Conservation (phyloP, 2,888 invertebrate species). For the Eupithecia subfuscata region DNA sequence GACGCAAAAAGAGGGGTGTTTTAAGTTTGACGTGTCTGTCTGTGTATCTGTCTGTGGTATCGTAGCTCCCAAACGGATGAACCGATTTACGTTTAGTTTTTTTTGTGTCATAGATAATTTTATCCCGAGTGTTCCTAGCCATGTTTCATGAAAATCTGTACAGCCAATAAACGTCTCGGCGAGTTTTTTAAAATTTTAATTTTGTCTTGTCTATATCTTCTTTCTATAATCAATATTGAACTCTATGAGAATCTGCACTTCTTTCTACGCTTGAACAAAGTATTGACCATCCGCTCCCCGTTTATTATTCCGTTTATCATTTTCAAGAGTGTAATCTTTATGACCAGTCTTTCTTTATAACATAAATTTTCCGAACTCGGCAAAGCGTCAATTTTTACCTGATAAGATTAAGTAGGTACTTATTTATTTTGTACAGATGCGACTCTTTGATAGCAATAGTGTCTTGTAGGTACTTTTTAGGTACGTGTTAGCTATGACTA, state of each 20-base stretch:
- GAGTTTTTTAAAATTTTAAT: too few species aligned
- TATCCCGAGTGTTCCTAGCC: too few species aligned
- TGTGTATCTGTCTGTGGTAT: too few species aligned
- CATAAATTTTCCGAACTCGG: not conserved
- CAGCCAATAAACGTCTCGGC: too few species aligned
- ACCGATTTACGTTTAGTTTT: too few species aligned
- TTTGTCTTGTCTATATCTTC: too few species aligned
- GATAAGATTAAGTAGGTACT: slow-evolving; percentile 7
- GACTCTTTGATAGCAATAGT: not conserved
- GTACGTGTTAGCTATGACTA: not conserved
- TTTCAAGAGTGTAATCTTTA: not conserved
- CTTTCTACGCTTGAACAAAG: not conserved
- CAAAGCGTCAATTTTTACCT: not conserved
- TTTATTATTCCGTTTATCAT: not conserved
- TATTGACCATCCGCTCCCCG: not conserved
- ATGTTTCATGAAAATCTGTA: too few species aligned
- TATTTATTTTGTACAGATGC: not conserved
- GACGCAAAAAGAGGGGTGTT: too few species aligned
- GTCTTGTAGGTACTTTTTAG: not conserved
- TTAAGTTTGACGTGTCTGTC: too few species aligned
- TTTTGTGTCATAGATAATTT: too few species aligned
- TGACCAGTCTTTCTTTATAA: not conserved
- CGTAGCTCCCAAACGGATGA: too few species aligned
- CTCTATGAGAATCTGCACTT: not conserved
- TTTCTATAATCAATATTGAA: not conserved